Percentiles rank a stretch among this genome's conserved stretches.
Evolutionary conservation across 2,113 vertebrate genomes (phyloP).

Genomic region (Tachysurus fulvidraco): DNA sequence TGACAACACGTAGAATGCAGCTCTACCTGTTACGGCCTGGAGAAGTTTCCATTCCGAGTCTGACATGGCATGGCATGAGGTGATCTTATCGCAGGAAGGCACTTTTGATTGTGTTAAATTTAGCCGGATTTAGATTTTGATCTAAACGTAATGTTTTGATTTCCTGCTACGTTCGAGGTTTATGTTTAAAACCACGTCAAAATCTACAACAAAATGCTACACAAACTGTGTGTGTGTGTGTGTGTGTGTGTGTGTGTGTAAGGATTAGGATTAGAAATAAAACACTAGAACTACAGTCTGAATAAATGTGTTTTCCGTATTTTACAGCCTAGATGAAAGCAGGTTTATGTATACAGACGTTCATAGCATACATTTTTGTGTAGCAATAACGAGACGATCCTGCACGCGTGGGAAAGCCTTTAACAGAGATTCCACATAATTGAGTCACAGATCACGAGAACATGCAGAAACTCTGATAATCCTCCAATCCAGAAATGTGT

Average conservation of each 20-base stretch:
- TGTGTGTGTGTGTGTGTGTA: no score
- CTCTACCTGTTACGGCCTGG: not conserved
- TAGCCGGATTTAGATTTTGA: not conserved
- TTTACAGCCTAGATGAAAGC: not conserved
- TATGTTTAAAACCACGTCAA: no score
- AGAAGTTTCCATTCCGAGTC: not conserved
- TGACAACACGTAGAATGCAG: slow-evolving; percentile 31
- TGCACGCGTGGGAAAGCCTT: not conserved
- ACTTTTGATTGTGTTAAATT: not conserved
- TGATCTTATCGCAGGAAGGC: not conserved
- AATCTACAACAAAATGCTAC: no score
- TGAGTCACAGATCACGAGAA: not conserved
- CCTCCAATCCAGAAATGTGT: not conserved
- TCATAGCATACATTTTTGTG: not conserved
- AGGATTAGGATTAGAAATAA: not conserved
- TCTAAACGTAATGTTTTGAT: not conserved
- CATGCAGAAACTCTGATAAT: not conserved
- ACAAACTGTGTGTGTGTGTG: not conserved
- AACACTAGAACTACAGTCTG: no score
- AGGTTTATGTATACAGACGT: no score
- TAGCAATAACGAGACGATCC: not conserved
- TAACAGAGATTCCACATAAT: not conserved
- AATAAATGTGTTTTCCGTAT: not conserved
- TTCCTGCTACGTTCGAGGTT: not conserved
- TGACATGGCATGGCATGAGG: not conserved